A percentile compares a stretch with the other conserved stretches of the same genome.
Conservation (phyloP, 2,797 vertebrate genomes). For the Heliangelus exortis region DNA sequence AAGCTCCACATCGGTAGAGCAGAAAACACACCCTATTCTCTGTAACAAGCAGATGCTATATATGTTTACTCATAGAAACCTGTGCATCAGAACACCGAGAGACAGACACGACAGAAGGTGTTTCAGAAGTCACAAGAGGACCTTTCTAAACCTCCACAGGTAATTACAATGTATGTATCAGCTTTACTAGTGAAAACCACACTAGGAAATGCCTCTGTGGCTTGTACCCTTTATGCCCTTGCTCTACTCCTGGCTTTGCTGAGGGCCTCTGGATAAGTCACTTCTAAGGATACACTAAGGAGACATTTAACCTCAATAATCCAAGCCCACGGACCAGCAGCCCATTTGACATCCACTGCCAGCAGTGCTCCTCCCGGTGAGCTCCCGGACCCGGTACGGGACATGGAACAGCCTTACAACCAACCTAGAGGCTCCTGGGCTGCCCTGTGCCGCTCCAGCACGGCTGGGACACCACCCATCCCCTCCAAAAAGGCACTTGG, state of each 20-base stretch:
- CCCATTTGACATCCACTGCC: rapidly evolving
- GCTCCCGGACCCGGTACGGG: no score
- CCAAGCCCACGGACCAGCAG: not conserved
- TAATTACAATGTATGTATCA: rapidly evolving
- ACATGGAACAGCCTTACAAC: rapidly evolving
- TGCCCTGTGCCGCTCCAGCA: not conserved
- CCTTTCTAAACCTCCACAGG: not conserved
- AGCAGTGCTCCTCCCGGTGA: no score
- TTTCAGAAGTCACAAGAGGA: not conserved
- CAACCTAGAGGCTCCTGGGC: rapidly evolving
- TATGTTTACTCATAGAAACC: not conserved
- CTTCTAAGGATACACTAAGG: rapidly evolving
- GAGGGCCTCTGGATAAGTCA: rapidly evolving
- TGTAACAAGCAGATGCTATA: not conserved
- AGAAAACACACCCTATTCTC: not conserved
- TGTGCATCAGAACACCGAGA: not conserved
- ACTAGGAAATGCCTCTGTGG: rapidly evolving
- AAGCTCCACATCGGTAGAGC: not conserved
- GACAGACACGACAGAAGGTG: not conserved
- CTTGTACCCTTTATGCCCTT: rapidly evolving
- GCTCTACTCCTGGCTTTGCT: not conserved
- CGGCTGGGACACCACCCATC: no score
- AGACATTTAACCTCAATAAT: not conserved
- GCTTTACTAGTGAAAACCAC: not conserved
- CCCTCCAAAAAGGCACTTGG: rapidly evolving